phyloP scores from a whole-genome alignment of 2,113 vertebrate species.

The Oryzias woworae region DNA sequence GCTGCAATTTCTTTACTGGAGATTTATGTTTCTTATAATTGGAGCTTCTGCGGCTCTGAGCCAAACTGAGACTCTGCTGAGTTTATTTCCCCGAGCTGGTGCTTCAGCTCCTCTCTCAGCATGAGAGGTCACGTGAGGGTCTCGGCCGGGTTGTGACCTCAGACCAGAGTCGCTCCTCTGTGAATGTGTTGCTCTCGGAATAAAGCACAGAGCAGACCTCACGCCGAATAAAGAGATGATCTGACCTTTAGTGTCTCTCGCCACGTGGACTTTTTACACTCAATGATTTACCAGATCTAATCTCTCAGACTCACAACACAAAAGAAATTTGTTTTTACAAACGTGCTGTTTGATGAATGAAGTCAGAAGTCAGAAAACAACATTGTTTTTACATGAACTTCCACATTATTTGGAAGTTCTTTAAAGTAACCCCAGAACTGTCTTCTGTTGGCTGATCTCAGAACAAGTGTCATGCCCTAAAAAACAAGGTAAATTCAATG shows the following conservation, averaged over 20 bases:
- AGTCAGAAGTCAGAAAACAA: too few relatives aligned
- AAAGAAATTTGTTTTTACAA: too few relatives aligned
- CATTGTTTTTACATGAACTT: too few relatives aligned
- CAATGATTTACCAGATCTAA: too few relatives aligned
- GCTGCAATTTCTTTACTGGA: conserved; percentile 38
- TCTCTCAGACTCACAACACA: too few relatives aligned
- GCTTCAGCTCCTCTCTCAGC: neutral
- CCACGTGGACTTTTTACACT: neutral
- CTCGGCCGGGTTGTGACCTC: neutral
- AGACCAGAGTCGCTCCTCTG: conserved; percentile 1
- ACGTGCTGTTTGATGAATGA: too few relatives aligned
- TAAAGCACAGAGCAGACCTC: conserved; percentile 2
- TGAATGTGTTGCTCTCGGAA: neutral
- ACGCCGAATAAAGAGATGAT: neutral
- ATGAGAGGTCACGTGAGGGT: neutral
- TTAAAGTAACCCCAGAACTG: too few relatives aligned
- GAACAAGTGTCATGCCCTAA: too few relatives aligned
- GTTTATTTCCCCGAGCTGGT: conserved; percentile 26
- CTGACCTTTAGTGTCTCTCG: neutral
- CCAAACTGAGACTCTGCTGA: conserved; percentile 2
- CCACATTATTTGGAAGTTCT: too few relatives aligned
- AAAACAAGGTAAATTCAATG: too few relatives aligned
- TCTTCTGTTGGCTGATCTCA: too few relatives aligned
- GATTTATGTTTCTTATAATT: conserved; percentile 62
- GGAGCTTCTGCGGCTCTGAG: conserved; percentile 27